These are phyloP conservation scores for Mongoloraphidia duomilia DNA, from an alignment of 2,888 invertebrate genomes.

Conservation along the genomic window DNA sequence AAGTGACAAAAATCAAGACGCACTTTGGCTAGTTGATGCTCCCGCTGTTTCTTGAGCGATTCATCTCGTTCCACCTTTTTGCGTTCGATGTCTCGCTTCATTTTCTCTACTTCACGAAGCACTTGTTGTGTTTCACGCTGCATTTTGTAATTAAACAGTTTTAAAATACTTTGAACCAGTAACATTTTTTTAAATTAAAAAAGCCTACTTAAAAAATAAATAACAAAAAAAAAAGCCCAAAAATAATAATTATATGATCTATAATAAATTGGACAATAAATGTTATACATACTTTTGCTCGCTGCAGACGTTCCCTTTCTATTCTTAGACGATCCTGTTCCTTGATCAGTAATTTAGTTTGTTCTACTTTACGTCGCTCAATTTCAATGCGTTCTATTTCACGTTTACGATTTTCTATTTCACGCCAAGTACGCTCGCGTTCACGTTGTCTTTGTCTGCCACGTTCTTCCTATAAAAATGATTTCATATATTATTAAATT, in stretches of 20 bases:
- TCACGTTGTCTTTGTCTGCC: slow-evolving; percentile 61
- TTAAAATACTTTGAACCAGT: too few relatives aligned
- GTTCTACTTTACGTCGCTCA: slow-evolving; percentile 70
- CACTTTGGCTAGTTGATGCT: slow-evolving; percentile 37
- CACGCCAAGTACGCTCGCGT: slow-evolving; percentile 59
- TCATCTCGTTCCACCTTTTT: slow-evolving; percentile 26
- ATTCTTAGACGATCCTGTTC: slow-evolving; percentile 68
- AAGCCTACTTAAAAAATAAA: too few relatives aligned
- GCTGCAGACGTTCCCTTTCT: slow-evolving; percentile 77
- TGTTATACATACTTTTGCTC: slow-evolving; percentile 46
- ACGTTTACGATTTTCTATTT: slow-evolving; percentile 62
- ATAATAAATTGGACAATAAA: too few relatives aligned
- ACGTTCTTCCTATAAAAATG: slow-evolving; percentile 45
- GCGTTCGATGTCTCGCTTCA: slow-evolving; percentile 29
- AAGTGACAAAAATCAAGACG: slow-evolving; percentile 18
- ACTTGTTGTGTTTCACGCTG: too few relatives aligned
- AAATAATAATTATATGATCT: too few relatives aligned
- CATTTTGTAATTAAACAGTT: too few relatives aligned
- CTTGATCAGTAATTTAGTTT: slow-evolving; percentile 65
- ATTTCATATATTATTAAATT: not conserved
- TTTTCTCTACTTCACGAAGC: slow-evolving; percentile 52
- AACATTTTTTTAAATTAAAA: too few relatives aligned
- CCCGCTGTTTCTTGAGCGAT: slow-evolving; percentile 50
- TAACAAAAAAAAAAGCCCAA: too few relatives aligned
- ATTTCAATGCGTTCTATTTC: slow-evolving; percentile 67